Evolutionary conservation across 2,113 vertebrate genomes (phyloP), one percentile per base, ranked within the genome.

Genomic region (Colinus virginianus): DNA sequence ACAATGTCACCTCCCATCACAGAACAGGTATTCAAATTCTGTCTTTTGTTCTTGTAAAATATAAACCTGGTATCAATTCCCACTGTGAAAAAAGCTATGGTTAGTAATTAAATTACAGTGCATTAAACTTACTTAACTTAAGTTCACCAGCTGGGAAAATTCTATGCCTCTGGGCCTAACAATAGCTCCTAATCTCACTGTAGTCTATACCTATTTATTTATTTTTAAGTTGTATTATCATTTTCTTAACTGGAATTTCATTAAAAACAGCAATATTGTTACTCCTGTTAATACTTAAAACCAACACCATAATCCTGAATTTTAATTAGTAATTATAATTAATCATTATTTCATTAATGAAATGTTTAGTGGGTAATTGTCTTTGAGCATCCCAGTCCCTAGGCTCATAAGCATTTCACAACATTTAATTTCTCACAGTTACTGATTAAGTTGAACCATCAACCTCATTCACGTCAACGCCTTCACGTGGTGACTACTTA

Each of bases 271-370:
- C 98, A 97, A 98, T 97, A 93, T 93, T 94, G 94, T 98, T 97
- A 96, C 94, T 98, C 96, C 91, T 94, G 94, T 95, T 98, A 97
- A 97, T 97, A 96, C 95, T 98, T 95, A 97, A 98, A 98, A 97
- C 96, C 97, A 98, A 98, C 96, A 98, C 93, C 88, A 95, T 98
- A 98, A 98, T 98, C 98, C 97, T 97, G 97, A 94, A 97, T 98
- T 98, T 98, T 98, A 98, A 98, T 98, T 98, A 98, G 97, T 96
- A 96, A 97, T 98, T 97, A 98, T 97, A 98, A 98, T 98, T 98
- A 98, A 98, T 98, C 97, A 98, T 98, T 97, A 98, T 97, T 97
- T 98, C 97, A 98, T 98, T 98, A 98, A 98, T 97, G 97, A 96
- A 97, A 97, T 98, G 97, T 97, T 98, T 98, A 97, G 97, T 96